Base-by-base conservation (phyloP, 2,888 invertebrate species). In the Hypena proboscidalis region DNA sequence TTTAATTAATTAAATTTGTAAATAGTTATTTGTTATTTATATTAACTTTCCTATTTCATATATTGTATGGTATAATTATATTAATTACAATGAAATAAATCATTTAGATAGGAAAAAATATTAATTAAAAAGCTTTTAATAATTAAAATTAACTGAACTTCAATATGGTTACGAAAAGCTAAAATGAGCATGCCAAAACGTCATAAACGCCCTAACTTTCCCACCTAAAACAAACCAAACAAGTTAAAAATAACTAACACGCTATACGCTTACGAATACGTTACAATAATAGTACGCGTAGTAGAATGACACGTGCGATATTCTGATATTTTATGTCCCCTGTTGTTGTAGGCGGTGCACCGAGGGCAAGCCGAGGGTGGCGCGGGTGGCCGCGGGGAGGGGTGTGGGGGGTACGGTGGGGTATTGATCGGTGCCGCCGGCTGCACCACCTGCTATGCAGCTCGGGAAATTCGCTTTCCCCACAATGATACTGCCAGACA, bases 361-460 rank as follows among this genome's bases (percentile, higher is more conserved):
- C 35, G 30, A 8, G 19, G 43, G 32, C 21, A 42, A 56, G 44
- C 43, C 48, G 52, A 45, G 36, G 54, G 34, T 31, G 43, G 48
- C 49, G 42, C 44, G 44, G 30, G 30, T 36, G 37, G 41, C 13
- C 51, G 44, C 48, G 48, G 49, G 56, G 47, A 42, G 51, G 52
- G 60, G 55, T 55, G 55, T 56, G 54, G 49, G 59, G 56, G 60
- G 47, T 8, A 15, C 34, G 23, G 23, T 30, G 56, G 63, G 58
- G 49, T 87, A 86, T 87, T 78, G 87, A 86, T 87, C 86, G 60
- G 40, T 39, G 73, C 59, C 51, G 56, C 61, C 70, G 67, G 61
- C 54, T 84, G 84, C 85, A 85, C 74, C 77, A 78, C 79, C 82
- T 78, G 77, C 74, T 70, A 67, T 82, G 83, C 84, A 84, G 70